Base-by-base conservation (phyloP, 1,140 invertebrate species). In the Nymphalis io region DNA sequence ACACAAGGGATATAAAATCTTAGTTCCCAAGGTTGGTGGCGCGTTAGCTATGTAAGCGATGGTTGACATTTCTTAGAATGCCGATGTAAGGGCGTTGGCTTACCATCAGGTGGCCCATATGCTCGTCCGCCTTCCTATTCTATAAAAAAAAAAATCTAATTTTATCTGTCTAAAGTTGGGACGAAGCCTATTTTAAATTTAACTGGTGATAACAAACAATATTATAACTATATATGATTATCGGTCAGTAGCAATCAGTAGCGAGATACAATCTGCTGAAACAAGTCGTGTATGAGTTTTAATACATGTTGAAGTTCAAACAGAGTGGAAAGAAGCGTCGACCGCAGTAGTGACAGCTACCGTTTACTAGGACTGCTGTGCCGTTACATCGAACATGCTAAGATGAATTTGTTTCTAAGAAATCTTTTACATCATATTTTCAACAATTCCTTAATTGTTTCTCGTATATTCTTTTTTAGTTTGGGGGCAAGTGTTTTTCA, bases 271-370 rank as follows among this genome's bases (percentile, higher is more conserved):
- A 71, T 71, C 69, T 71, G 58, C 62, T 67, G 60, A 68, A 72
- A 60, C 65, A 60, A 63, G 21, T 62, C 40, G 33, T 53, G 46
- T 27, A 44, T 48, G 39, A 62, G 60, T 16, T 58, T 51, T 71
- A 71, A 71, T 68, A 60, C 63, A 68, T 64, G 72, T 70, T 76
- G 74, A 73, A 70, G 69, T 76, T 73, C 66, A 48, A 73, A 76
- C 71, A 71, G 68, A 63, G 65, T 73, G 70, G 73, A 76, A 73
- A 63, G 58, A 67, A 60, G 66, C 13, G 38, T 55, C 13, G 51
- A 51, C 53, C 38, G 48, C 65, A 57, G 44, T 60, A 63, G 39
- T 72, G 70, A 73, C 68, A 68, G 68, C 74, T 55, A 76, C 57
- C 70, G 70, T 64, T 73, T 71, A 67, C 57, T 51, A 73, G 68